Percentiles rank a stretch among this genome's conserved stretches.
phyloP scores from a whole-genome alignment of 2,797 vertebrate species.

The Siniperca undulata region DNA sequence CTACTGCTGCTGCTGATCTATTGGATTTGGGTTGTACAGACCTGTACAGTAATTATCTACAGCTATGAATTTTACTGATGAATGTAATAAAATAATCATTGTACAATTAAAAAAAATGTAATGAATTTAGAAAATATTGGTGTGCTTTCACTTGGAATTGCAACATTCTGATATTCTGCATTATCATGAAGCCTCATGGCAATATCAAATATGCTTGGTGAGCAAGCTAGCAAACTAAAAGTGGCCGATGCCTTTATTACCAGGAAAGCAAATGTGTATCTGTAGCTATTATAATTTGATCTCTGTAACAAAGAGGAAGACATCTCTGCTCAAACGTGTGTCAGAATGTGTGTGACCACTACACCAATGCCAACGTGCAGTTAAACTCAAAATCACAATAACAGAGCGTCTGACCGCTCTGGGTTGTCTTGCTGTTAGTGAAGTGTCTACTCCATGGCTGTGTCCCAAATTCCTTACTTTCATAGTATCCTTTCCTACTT shows the following conservation, averaged over 20 bases:
- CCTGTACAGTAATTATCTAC: conserved; percentile 23
- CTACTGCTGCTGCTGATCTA: conserved; percentile 35
- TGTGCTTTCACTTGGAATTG: neutral
- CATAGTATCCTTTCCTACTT: neutral
- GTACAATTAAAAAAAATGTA: neutral
- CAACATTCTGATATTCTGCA: neutral
- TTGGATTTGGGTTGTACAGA: conserved; percentile 16
- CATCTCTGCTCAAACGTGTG: neutral
- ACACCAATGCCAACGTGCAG: neutral
- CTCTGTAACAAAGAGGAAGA: neutral
- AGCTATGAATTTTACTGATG: conserved; percentile 11
- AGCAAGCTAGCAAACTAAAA: neutral
- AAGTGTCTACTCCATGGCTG: conserved; percentile 27
- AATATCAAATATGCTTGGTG: neutral
- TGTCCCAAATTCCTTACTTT: conserved; percentile 40
- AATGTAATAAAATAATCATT: conserved; percentile 20
- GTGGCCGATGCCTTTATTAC: neutral
- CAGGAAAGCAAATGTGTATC: conserved; percentile 4
- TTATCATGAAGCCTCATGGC: neutral
- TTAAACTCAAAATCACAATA: conserved; percentile 25
- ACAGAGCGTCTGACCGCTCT: too few relatives aligned
- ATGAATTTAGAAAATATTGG: neutral
- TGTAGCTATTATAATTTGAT: neutral
- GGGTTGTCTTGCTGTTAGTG: conserved; percentile 41
- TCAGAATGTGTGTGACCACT: conserved; percentile 1